A percentile compares a stretch with the other conserved stretches of the same genome.
phyloP scores from a whole-genome alignment of 92 coral and sea anemone species.

The Bergia puertoricense region DNA sequence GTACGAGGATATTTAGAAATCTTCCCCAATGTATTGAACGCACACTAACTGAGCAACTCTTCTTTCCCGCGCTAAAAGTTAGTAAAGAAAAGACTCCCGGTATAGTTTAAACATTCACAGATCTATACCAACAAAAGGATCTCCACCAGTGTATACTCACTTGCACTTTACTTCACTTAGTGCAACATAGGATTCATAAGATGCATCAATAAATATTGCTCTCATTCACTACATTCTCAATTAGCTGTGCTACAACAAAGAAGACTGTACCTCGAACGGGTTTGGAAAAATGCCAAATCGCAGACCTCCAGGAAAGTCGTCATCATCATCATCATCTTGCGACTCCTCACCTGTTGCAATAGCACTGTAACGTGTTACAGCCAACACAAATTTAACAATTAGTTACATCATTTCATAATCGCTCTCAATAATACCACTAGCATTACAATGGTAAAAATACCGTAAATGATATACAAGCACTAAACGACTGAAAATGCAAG shows the following conservation, averaged over 20 bases:
- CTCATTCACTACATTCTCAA: not conserved
- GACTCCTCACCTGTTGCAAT: constrained; percentile 16
- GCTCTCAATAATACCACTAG: not conserved
- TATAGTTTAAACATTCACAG: too few relatives aligned
- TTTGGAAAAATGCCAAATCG: constrained; percentile 27
- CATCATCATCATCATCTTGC: constrained; percentile 2
- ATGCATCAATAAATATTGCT: too few relatives aligned
- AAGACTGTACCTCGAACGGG: constrained; percentile 29
- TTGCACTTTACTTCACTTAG: not conserved
- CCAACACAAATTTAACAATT: not conserved
- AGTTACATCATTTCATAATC: not conserved
- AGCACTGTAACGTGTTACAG: not conserved
- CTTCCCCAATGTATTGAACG: too few relatives aligned
- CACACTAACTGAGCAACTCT: too few relatives aligned
- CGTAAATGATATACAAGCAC: too few relatives aligned
- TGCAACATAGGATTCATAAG: not conserved
- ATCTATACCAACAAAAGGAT: not conserved
- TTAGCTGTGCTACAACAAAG: not conserved
- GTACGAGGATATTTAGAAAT: too few relatives aligned
- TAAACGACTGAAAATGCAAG: too few relatives aligned
- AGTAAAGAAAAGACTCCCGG: not conserved
- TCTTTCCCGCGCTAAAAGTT: too few relatives aligned
- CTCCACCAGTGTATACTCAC: not conserved
- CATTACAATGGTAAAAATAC: too few relatives aligned
- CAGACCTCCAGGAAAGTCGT: constrained; percentile 1